Base-by-base conservation (phyloP, 2,888 invertebrate species). In the Bugula neritina region DNA sequence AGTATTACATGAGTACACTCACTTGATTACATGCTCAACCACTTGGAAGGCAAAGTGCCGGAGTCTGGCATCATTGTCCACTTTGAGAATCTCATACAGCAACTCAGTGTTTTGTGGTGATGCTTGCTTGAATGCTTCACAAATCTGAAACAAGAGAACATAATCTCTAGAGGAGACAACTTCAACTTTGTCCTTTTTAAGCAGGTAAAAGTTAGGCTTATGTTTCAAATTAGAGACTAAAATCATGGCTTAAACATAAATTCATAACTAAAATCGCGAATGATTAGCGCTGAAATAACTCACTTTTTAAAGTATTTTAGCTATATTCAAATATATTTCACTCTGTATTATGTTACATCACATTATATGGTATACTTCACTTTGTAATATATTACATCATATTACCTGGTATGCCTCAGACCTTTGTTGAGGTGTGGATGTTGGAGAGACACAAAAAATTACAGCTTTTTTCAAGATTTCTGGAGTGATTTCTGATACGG, bases 11-110 rank as follows among this genome's bases (percentile, higher is more conserved):
- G 43, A 43, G 5, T 17, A 43, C 17, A 55, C 63, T 34, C 34
- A 63, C 63, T 31, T 63, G 31, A 63, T 63, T 10, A 63, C 31
- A 31, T 63, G 63, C 13, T 63, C 63, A 29, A 63, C 27, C 10
- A 63, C 63, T 21, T 29, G 63, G 10, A 63, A n/a, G n/a, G 63
- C 63, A 27, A 25, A 63, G 63, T 63, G 63, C 31, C 34, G 21
- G 31, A 63, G 25, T 31, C 63, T 25, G 29, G 5, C 34, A 34
- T 63, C 63, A 2, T n/a, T 27, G 2, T 31, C 63, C 13, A n/a
- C 29, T 10, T 25, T 10, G 13, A 63, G 31, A 27, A 63, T 21
- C 17, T 13, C 13, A 63, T 29, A 63, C 13, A 63, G n/a, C 29
- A 63, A 1, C 27, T 31, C 25, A 31, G 63, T 31, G 63, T 25